A percentile compares a stretch with the other conserved stretches of the same genome.
These are phyloP conservation scores for Ectemnius cavifrons DNA, from an alignment of 2,888 invertebrate species.

Conservation along the genomic window DNA sequence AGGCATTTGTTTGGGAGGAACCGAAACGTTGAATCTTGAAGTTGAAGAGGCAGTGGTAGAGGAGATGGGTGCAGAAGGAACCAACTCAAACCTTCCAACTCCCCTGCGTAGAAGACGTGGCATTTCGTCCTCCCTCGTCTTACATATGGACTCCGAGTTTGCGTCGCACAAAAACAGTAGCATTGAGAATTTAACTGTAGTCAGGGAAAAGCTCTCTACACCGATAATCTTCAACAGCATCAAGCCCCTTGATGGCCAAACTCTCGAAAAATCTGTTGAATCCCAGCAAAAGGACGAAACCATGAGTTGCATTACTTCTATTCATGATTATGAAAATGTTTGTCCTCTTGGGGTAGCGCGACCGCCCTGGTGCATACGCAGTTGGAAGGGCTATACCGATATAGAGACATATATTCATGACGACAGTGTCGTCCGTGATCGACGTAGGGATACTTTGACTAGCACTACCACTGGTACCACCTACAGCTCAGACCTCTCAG, in stretches of 20 bases:
- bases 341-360: constrained; percentile 83
- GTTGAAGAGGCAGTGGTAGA: not conserved
- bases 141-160: constrained; percentile 50
- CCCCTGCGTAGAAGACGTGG: constrained; percentile 80
- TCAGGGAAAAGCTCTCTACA: constrained; percentile 57
- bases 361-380: constrained; percentile 83
- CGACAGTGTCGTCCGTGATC: constrained; percentile 82
- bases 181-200: constrained; percentile 51
- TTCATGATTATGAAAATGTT: constrained; percentile 84
- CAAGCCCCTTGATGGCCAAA: constrained; percentile 43
- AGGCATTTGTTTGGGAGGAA: constrained; percentile 79
- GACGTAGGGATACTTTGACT: constrained; percentile 78
- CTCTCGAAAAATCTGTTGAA: constrained; percentile 40
- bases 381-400: constrained; percentile 84
- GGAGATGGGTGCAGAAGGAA: too few relatives aligned
- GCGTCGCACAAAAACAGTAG: constrained; percentile 10
- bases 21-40: constrained; percentile 76
- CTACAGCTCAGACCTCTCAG: constrained; percentile 80
- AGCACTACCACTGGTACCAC: constrained; percentile 80
- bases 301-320: constrained; percentile 80
- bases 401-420: constrained; percentile 83
- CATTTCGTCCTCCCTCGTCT: constrained; percentile 80
- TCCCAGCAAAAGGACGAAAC: constrained; percentile 64
- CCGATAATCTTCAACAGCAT: constrained; percentile 42
- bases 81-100: not conserved